These are phyloP conservation scores for Cinclus cinclus DNA, from an alignment of 2,113 vertebrate species.

Conservation along the genomic window DNA sequence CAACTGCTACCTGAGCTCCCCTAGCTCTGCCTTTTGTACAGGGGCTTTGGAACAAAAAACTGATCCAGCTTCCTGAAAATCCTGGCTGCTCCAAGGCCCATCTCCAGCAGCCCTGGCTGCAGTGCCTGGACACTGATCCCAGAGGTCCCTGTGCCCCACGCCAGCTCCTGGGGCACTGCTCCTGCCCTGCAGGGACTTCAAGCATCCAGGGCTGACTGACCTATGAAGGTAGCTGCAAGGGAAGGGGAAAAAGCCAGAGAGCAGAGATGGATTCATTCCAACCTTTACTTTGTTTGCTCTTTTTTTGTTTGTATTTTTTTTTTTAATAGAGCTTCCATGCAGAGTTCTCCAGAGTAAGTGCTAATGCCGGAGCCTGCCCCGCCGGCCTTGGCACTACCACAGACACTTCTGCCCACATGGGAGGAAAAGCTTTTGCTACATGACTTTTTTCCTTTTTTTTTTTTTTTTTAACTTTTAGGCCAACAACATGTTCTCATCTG, in stretches of 20 bases:
- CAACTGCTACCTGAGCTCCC: not conserved
- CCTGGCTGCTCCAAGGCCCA: not conserved
- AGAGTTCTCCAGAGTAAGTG: conserved; percentile 40
- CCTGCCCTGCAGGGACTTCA: not conserved
- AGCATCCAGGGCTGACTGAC: not conserved
- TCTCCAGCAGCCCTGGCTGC: not conserved
- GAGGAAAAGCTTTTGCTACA: conserved; percentile 58
- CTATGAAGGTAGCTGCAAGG: not conserved
- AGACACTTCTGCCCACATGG: conserved; percentile 15
- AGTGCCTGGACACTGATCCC: not conserved
- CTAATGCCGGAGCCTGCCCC: conserved; percentile 10
- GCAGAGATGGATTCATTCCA: conserved; percentile 47
- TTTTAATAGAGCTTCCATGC: conserved; percentile 50
- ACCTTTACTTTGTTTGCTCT: conserved; percentile 70
- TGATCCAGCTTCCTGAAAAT: not conserved
- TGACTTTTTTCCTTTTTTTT: not conserved
- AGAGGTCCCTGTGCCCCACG: rapidly evolving
- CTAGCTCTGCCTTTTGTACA: not conserved
- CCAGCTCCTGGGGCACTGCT: not conserved
- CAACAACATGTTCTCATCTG: conserved; percentile 46
- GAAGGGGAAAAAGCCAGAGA: conserved; percentile 18
- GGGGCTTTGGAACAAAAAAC: not conserved
- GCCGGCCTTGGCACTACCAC: conserved; percentile 23
- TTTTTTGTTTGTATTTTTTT: not conserved
- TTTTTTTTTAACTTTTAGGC: conserved; percentile 36